phyloP scores from a whole-genome alignment of 2,113 vertebrate genomes.

The Antidorcas marsupialis region DNA sequence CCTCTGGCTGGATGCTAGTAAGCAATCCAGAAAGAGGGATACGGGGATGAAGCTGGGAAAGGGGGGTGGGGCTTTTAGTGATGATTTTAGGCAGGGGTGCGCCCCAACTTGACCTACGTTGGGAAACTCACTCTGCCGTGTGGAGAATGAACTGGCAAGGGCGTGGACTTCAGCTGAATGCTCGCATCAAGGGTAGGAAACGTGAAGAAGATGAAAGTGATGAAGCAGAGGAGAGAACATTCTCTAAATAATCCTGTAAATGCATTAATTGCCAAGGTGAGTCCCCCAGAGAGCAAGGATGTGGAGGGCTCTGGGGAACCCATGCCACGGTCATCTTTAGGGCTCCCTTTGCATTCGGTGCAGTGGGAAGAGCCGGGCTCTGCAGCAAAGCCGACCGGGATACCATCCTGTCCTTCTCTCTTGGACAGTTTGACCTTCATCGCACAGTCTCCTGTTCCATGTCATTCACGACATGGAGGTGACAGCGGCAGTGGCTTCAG shows the following conservation, averaged over 20 bases:
- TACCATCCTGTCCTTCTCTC: background rate
- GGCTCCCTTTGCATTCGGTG: accelerated
- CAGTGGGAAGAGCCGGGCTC: background rate
- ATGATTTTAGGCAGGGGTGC: background rate
- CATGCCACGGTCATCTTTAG: accelerated
- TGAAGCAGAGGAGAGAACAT: too few relatives aligned
- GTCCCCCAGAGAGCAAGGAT: accelerated
- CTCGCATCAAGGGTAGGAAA: background rate
- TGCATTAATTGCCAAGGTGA: background rate
- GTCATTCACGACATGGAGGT: background rate
- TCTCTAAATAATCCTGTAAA: background rate
- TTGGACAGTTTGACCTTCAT: background rate
- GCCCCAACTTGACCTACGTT: background rate
- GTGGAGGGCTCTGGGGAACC: background rate
- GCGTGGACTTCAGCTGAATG: background rate
- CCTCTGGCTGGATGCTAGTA: background rate
- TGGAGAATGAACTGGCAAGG: background rate
- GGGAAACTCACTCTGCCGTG: background rate
- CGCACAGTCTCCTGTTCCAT: background rate
- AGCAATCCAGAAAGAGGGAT: background rate
- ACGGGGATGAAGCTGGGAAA: background rate
- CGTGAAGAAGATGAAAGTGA: background rate
- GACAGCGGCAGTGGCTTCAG: accelerated
- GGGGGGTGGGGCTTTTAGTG: background rate
- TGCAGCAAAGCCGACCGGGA: background rate